phyloP scores from a whole-genome alignment of 64 coral and sea anemone genomes.

The Acropora yongei region DNA sequence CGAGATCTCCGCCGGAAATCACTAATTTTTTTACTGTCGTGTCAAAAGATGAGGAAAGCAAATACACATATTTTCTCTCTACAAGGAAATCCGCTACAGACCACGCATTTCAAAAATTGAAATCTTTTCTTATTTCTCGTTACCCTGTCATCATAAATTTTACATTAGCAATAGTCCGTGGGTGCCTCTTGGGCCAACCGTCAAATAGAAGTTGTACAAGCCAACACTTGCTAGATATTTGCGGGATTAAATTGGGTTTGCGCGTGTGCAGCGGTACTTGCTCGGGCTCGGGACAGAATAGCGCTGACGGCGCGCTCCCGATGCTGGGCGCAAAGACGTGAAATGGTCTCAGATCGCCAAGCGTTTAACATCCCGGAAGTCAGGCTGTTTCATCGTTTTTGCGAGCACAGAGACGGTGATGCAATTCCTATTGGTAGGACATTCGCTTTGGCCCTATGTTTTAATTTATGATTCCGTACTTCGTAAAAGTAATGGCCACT shows the following conservation, averaged over 20 bases:
- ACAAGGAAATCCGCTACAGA: not conserved
- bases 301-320: not conserved
- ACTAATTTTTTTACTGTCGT: not conserved
- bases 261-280: not conserved
- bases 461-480: not conserved
- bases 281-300: not conserved
- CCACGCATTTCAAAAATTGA: not conserved
- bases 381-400: slow-evolving; percentile 62
- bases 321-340: not conserved
- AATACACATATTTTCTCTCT: not conserved
- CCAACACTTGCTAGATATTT: not conserved
- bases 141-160: slow-evolving; percentile 9
- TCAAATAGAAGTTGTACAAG: slow-evolving; percentile 14
- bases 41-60: not conserved
- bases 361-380: slow-evolving; percentile 67
- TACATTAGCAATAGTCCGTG: slow-evolving; percentile 30
- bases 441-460: not conserved
- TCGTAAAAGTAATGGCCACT: not conserved
- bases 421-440: slow-evolving; percentile 45
- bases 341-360: slow-evolving; percentile 40
- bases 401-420: slow-evolving; percentile 40
- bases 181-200: slow-evolving; percentile 17
- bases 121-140: not conserved
- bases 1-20: not conserved
- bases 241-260: not conserved